Evolutionary conservation across 2,797 vertebrate species (phyloP).

Genomic region (Pangasius larnaudii): DNA sequence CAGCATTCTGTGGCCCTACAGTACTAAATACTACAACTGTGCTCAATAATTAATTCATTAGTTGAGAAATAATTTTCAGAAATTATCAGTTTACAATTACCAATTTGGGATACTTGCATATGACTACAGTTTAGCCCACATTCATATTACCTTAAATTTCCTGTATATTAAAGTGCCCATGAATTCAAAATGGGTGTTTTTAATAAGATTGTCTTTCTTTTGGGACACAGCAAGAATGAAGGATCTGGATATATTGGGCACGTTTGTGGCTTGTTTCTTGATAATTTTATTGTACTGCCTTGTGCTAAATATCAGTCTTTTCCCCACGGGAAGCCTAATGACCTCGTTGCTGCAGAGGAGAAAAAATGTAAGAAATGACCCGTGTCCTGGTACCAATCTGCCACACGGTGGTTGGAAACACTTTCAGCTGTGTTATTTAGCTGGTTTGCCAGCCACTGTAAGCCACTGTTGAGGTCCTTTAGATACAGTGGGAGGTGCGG

Average conservation of each 20-base stretch:
- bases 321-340: background rate
- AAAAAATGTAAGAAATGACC: background rate
- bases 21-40: constrained; percentile 74
- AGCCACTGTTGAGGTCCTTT: background rate
- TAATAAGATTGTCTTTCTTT: background rate
- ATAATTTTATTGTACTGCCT: no score
- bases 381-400: background rate
- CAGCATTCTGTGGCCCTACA: constrained; percentile 69
- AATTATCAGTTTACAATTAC: background rate
- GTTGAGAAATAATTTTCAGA: no score
- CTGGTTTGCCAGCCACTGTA: background rate
- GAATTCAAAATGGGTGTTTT: background rate
- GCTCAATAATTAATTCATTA: background rate
- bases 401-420: background rate
- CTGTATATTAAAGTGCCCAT: background rate
- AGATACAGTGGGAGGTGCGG: background rate
- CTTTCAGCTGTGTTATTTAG: background rate
- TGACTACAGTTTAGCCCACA: background rate
- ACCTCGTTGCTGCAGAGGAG: background rate
- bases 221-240: background rate
- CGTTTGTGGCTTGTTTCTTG: background rate
- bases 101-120: background rate
- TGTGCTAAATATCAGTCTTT: background rate
- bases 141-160: background rate
- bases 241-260: background rate